Percentiles rank a stretch among this genome's conserved stretches.
Conservation (phyloP, 2,888 invertebrate genomes). For the Parnassius smintheus region DNA sequence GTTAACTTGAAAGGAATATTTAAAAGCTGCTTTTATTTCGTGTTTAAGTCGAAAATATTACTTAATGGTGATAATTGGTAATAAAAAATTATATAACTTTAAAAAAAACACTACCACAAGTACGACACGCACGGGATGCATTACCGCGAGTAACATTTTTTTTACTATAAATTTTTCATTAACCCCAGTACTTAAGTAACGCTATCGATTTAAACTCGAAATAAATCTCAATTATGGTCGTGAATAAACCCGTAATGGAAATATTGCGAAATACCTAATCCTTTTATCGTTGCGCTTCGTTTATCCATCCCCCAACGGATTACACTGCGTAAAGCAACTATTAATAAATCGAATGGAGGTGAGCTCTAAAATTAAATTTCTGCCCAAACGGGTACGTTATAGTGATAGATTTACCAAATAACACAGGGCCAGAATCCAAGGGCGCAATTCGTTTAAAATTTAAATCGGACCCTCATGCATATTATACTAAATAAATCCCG, state of each 20-base stretch:
- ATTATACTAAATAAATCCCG: conserved; percentile 80
- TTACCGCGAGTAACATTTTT: too few relatives aligned
- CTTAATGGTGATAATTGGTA: too few relatives aligned
- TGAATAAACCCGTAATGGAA: conserved; percentile 4
- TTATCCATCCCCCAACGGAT: conserved; percentile 46
- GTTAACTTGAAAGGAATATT: too few relatives aligned
- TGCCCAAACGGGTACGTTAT: conserved; percentile 37
- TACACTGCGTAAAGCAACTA: conserved; percentile 61
- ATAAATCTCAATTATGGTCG: conserved; percentile 10
- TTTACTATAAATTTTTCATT: too few relatives aligned
- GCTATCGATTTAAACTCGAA: not conserved
- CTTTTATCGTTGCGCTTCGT: conserved; percentile 54
- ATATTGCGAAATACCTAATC: conserved; percentile 40
- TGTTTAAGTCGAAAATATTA: too few relatives aligned
- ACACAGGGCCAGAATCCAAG: conserved; percentile 73
- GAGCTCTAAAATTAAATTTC: conserved; percentile 62
- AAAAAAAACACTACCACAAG: too few relatives aligned
- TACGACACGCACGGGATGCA: too few relatives aligned
- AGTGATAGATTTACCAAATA: conserved; percentile 77
- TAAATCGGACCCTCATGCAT: conserved; percentile 80
- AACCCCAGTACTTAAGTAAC: too few relatives aligned
- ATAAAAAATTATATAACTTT: too few relatives aligned
- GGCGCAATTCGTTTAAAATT: conserved; percentile 81
- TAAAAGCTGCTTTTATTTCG: too few relatives aligned
- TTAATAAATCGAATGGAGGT: conserved; percentile 60